Conservation (phyloP, 2,888 invertebrate species). For the Willowsia nigromaculata region DNA sequence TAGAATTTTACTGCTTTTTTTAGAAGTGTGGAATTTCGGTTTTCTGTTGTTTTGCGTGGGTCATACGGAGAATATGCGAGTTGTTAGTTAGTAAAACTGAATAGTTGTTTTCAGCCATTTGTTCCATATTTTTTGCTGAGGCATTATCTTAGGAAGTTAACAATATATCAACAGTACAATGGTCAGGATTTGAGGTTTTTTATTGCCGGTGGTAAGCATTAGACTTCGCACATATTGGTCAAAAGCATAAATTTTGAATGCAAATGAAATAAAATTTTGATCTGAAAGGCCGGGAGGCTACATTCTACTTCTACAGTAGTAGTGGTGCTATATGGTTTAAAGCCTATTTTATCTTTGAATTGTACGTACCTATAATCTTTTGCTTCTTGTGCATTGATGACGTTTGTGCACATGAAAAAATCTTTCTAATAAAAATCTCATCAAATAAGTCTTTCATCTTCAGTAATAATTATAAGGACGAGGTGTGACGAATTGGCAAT, state of each 20-base stretch:
- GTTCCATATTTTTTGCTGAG: background rate
- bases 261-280: background rate
- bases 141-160: background rate
- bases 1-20: background rate
- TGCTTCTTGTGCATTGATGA: background rate
- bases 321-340: background rate
- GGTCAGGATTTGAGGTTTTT: conserved; percentile 14
- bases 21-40: conserved; percentile 27
- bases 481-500: conserved; percentile 1
- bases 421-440: background rate
- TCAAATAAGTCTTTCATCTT: background rate
- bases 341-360: background rate
- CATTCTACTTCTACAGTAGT: background rate
- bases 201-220: conserved; percentile 21
- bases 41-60: conserved; percentile 1
- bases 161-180: background rate
- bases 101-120: background rate
- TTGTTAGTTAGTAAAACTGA: background rate
- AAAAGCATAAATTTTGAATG: conserved; percentile 8
- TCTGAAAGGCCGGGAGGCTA: background rate
- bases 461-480: conserved; percentile 8
- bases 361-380: background rate
- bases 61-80: background rate
- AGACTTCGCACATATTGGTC: conserved; percentile 49
- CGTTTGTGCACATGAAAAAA: background rate